phyloP scores from a whole-genome alignment of 2,113 vertebrate genomes.

The Chloropsis hardwickii region DNA sequence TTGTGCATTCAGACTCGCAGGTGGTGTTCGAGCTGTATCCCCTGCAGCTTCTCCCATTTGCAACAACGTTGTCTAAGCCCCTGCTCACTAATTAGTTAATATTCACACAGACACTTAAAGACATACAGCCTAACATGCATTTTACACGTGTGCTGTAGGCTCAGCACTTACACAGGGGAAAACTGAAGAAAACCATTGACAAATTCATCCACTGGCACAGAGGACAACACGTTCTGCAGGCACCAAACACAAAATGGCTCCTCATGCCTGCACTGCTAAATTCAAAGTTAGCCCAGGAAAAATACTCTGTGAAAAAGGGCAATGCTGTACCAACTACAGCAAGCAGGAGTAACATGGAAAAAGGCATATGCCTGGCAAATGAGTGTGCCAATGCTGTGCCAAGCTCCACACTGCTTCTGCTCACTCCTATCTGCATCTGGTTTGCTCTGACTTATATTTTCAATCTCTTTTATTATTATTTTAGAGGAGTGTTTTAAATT shows the following conservation, averaged over 20 bases:
- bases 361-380: background rate
- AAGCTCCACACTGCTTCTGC: background rate
- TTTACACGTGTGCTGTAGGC: accelerated
- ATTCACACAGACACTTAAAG: background rate
- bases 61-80: background rate
- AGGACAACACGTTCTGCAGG: background rate
- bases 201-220: background rate
- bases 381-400: background rate
- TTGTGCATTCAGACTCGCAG: background rate
- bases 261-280: accelerated
- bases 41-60: background rate
- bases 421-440: background rate
- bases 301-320: background rate
- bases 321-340: background rate
- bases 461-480: background rate
- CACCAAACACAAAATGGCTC: background rate
- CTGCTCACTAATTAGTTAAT: background rate
- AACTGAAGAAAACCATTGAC: background rate
- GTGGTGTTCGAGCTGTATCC: background rate
- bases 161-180: background rate
- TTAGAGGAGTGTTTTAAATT: background rate
- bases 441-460: background rate
- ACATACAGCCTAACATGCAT: background rate
- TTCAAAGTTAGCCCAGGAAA: background rate
- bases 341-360: background rate